Conservation (phyloP, 1,140 invertebrate genomes). For the Campoletis sonorensis region DNA sequence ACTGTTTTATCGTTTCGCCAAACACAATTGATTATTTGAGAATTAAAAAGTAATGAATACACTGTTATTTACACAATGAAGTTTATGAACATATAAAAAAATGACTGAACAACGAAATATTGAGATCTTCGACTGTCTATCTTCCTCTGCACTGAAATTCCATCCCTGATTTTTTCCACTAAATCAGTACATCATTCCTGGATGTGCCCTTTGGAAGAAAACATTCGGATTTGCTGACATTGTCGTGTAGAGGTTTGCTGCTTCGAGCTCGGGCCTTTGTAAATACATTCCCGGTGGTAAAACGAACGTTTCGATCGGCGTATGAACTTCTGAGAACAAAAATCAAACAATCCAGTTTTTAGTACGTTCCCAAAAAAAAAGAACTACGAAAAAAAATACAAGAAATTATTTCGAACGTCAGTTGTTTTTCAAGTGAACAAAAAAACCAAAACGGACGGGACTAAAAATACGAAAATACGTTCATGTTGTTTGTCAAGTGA, state of each 20-base stretch:
- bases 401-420: too few relatives aligned
- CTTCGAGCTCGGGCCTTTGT: slow-evolving; percentile 80
- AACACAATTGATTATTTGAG: not conserved
- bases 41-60: not conserved
- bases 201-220: slow-evolving; percentile 88
- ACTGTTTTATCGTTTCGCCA: not conserved
- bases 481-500: too few relatives aligned
- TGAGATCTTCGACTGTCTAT: not conserved
- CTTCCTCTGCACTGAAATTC: not conserved
- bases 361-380: not conserved
- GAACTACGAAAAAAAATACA: not conserved
- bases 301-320: slow-evolving; percentile 69
- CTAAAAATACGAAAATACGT: too few relatives aligned
- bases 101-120: slow-evolving; percentile 8
- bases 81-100: not conserved
- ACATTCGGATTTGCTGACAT: slow-evolving; percentile 91
- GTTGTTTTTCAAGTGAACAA: not conserved
- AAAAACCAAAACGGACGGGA: not conserved
- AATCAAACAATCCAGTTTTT: not conserved
- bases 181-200: slow-evolving; percentile 87
- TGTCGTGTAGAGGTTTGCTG: slow-evolving; percentile 87
- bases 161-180: not conserved
- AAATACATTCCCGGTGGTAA: slow-evolving; percentile 83
- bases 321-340: slow-evolving; percentile 69
- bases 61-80: slow-evolving; percentile 28